Evolutionary conservation across 1,140 invertebrate species (phyloP).

Genomic region (Geopemphigus sp.): DNA sequence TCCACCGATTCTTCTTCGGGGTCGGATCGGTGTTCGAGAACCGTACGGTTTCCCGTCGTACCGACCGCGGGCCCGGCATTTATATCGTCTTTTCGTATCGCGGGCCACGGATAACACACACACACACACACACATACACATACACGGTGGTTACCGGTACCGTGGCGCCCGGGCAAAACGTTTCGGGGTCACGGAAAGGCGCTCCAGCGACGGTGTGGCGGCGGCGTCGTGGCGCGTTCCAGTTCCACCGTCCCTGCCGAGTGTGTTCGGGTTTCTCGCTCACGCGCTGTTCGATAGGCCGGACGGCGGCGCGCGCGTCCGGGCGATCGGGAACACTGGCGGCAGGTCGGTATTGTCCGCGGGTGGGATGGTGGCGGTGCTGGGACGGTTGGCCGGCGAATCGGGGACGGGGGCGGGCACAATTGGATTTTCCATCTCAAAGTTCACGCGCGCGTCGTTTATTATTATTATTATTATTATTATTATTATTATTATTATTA

Average conservation of each 20-base stretch:
- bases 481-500: too few relatives aligned
- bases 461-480: too few relatives aligned
- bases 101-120: too few relatives aligned
- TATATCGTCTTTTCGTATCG: too few relatives aligned
- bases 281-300: slow-evolving; percentile 27
- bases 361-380: background rate
- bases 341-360: too few relatives aligned
- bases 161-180: slow-evolving; percentile 19
- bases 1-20: too few relatives aligned
- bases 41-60: too few relatives aligned
- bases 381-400: background rate
- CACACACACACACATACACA: too few relatives aligned
- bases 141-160: background rate
- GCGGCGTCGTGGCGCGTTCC: slow-evolving; percentile 1
- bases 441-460: slow-evolving; percentile 34
- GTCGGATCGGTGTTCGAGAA: too few relatives aligned
- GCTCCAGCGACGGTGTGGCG: slow-evolving; percentile 30
- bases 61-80: too few relatives aligned
- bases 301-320: background rate
- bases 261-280: background rate
- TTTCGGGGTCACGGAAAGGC: slow-evolving; percentile 35
- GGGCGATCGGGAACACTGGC: background rate
- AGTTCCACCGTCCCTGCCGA: slow-evolving; percentile 13
- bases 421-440: slow-evolving; percentile 46
- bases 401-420: slow-evolving; percentile 5